A percentile compares a stretch with the other conserved stretches of the same genome.
phyloP scores from a whole-genome alignment of 92 coral and sea anemone species.

The Hydrozoanthus gracilis region DNA sequence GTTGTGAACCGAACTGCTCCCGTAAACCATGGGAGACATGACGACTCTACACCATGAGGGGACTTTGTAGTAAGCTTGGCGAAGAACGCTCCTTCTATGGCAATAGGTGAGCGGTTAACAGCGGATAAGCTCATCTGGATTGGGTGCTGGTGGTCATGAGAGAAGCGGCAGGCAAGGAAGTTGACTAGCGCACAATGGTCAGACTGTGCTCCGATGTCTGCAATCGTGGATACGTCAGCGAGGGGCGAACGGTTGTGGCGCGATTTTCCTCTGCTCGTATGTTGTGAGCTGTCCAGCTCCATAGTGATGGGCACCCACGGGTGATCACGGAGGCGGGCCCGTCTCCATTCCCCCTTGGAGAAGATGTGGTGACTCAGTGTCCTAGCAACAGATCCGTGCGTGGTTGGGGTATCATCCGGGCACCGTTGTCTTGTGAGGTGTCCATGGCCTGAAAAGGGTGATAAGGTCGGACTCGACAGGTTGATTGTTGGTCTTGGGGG shows the following conservation, averaged over 20 bases:
- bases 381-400: background rate
- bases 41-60: conserved; percentile 47
- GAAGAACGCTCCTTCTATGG: conserved; percentile 84
- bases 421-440: background rate
- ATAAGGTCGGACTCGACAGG: conserved; percentile 48
- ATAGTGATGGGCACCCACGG: too few species aligned
- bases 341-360: too few species aligned
- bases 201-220: conserved; percentile 37
- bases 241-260: background rate
- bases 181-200: conserved; percentile 46
- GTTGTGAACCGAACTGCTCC: conserved; percentile 67
- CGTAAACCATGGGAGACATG: conserved; percentile 78
- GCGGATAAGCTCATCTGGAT: conserved; percentile 66
- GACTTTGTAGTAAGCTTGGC: conserved; percentile 60
- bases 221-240: conserved; percentile 33
- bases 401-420: conserved; percentile 4
- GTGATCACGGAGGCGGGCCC: too few species aligned
- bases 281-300: too few species aligned
- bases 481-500: conserved; percentile 22
- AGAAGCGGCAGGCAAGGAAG: conserved; percentile 39
- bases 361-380: conserved; percentile 11
- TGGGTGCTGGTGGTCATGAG: conserved; percentile 16
- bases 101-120: conserved; percentile 83
- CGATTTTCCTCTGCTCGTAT: too few species aligned
- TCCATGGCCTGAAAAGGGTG: conserved; percentile 19